Evolutionary conservation across 2,797 vertebrate species (phyloP).

Genomic region (Pangasius larnaudii): DNA sequence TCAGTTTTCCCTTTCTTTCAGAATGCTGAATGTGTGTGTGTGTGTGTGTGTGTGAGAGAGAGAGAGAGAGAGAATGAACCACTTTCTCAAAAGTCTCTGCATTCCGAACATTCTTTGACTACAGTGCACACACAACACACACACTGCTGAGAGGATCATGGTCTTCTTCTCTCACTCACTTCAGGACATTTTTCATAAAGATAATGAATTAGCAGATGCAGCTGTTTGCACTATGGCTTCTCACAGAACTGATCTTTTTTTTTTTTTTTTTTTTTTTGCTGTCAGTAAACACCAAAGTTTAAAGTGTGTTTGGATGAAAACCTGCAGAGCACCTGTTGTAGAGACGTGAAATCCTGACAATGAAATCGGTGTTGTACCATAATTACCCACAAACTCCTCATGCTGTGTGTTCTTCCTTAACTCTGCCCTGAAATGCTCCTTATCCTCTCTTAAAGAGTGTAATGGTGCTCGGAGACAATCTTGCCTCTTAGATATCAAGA

Average conservation of each 20-base stretch:
- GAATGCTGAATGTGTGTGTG: no score
- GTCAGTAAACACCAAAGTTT: not conserved
- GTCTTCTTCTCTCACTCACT: not conserved
- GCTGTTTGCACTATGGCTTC: not conserved
- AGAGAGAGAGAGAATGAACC: not conserved
- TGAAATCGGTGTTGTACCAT: not conserved
- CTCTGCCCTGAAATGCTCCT: not conserved
- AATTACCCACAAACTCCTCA: not conserved
- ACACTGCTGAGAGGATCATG: not conserved
- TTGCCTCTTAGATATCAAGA: not conserved
- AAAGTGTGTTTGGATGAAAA: not conserved
- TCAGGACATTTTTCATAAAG: not conserved
- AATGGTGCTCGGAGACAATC: not conserved
- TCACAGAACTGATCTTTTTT: not conserved
- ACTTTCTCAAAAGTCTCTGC: not conserved
- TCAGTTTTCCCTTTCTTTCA: no score
- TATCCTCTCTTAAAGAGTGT: not conserved
- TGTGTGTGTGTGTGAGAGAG: not conserved
- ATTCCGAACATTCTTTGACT: slow-evolving; percentile 14
- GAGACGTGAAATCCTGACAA: not conserved
- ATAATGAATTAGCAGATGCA: not conserved
- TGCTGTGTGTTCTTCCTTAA: not conserved
- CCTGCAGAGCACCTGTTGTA: not conserved
- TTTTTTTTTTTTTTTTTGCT: not conserved
- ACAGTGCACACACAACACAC: not conserved